A percentile compares a stretch with the other conserved stretches of the same genome.
Evolutionary conservation across 2,797 vertebrate genomes (phyloP).

Genomic region (Phalloptychus januarius): DNA sequence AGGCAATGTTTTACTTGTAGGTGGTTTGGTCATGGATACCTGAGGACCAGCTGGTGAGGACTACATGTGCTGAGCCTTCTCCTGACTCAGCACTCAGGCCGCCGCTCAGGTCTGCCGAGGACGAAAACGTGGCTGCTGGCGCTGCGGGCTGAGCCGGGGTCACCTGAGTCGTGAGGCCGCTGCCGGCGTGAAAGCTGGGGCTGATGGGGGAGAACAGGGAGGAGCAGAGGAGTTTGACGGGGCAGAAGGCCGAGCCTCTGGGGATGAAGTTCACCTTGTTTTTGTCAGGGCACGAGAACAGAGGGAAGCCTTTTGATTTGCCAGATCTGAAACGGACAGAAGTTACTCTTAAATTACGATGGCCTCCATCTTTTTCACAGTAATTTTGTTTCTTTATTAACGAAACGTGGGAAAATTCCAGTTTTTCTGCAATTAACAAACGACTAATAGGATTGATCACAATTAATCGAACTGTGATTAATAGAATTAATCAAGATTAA

Average conservation of each 20-base stretch:
- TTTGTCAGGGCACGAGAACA: slow-evolving; percentile 98
- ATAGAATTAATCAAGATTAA: too few species aligned
- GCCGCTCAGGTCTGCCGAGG: slow-evolving; percentile 71
- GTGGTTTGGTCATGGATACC: slow-evolving; percentile 56
- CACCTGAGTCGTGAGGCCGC: slow-evolving; percentile 55
- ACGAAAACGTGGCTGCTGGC: slow-evolving; percentile 81
- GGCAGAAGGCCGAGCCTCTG: slow-evolving; percentile 96
- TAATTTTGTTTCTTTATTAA: neutral
- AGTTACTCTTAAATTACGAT: neutral
- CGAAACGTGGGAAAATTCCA: neutral
- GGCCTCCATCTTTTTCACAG: neutral
- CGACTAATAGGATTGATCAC: too few species aligned
- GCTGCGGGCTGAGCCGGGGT: slow-evolving; percentile 76
- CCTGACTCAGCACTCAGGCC: slow-evolving; percentile 58
- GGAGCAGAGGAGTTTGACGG: slow-evolving; percentile 92
- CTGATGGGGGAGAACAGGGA: slow-evolving; percentile 81
- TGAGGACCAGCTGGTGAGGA: slow-evolving; percentile 73
- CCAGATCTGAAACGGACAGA: slow-evolving; percentile 81
- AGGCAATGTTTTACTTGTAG: slow-evolving; percentile 22
- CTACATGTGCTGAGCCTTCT: slow-evolving; percentile 69
- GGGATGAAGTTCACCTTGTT: slow-evolving; percentile 99
- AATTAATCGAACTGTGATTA: too few species aligned
- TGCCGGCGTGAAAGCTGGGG: slow-evolving; percentile 66
- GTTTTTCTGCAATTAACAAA: neutral
- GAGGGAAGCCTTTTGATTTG: slow-evolving; percentile 90